These are phyloP conservation scores for Gadus chalcogrammus DNA, from an alignment of 2,113 vertebrate genomes.

Conservation along the genomic window DNA sequence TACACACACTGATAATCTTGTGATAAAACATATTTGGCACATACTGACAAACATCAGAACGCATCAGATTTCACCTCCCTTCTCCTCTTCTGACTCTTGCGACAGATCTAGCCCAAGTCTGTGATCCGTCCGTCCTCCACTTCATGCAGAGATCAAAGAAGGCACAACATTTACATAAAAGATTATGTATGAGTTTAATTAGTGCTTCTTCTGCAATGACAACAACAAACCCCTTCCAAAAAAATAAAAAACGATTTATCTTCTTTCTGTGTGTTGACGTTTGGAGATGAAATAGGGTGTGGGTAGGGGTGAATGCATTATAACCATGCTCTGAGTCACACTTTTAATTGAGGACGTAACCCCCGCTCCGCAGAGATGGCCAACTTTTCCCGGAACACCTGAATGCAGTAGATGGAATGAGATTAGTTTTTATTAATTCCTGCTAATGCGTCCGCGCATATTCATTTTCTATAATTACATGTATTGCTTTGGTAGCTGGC, in stretches of 20 bases:
- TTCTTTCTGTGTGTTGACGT: conserved; percentile 31
- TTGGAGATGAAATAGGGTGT: conserved; percentile 56
- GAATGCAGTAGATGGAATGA: conserved; percentile 46
- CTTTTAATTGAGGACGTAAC: conserved; percentile 65
- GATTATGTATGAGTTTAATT: conserved; percentile 72
- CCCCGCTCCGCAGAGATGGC: conserved; percentile 44
- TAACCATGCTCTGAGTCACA: conserved; percentile 58
- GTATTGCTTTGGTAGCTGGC: conserved; percentile 55
- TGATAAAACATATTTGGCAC: conserved; percentile 51
- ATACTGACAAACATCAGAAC: conserved; percentile 57
- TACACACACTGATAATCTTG: conserved; percentile 32
- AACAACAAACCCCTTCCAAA: conserved; percentile 29
- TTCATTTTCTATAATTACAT: conserved; percentile 63
- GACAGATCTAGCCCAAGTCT: conserved; percentile 54
- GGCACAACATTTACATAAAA: conserved; percentile 60
- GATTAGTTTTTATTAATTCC: conserved; percentile 60
- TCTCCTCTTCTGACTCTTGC: conserved; percentile 35
- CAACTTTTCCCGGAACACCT: conserved; percentile 47
- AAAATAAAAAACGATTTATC: conserved; percentile 30
- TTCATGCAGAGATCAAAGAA: conserved; percentile 59
- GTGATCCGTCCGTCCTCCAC: conserved; percentile 54
- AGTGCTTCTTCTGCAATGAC: conserved; percentile 52
- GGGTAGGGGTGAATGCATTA: conserved; percentile 42
- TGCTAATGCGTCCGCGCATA: conserved; percentile 54
- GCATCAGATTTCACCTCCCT: conserved; percentile 48